Conservation (phyloP, 2,113 vertebrate species). For the Anser brachyrhynchus region DNA sequence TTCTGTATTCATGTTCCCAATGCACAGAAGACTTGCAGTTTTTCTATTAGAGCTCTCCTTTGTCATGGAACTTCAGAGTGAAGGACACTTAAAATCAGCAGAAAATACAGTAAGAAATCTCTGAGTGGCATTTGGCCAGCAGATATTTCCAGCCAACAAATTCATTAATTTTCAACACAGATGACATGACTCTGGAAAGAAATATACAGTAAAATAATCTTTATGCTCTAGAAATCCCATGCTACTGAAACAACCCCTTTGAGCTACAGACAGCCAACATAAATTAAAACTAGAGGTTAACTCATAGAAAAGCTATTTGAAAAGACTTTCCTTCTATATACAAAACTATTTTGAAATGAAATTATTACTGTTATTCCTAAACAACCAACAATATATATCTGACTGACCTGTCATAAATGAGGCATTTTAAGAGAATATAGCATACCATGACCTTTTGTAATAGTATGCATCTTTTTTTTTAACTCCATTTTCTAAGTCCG, state of each 20-base stretch:
- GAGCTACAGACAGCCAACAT: fast-evolving
- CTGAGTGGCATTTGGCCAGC: not conserved
- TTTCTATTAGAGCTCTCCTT: not conserved
- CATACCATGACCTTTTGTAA: not conserved
- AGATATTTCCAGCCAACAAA: not conserved
- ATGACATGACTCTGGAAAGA: not conserved
- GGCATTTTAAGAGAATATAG: not conserved
- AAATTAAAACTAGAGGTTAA: not conserved
- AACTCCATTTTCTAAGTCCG: not conserved
- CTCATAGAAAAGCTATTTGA: not conserved
- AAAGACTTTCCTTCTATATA: not conserved
- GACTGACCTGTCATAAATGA: not conserved
- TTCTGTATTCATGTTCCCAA: fast-evolving
- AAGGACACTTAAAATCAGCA: not conserved
- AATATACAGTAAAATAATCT: not conserved
- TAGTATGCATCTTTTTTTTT: not conserved
- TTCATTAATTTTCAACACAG: not conserved
- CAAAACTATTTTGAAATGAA: not conserved
- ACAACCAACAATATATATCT: not conserved
- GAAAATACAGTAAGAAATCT: not conserved
- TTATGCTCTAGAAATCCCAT: not conserved
- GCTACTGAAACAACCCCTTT: not conserved
- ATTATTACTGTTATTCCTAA: not conserved
- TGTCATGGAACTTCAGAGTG: not conserved
- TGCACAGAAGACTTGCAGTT: not conserved